Conservation (phyloP, 2,797 vertebrate species). For the Scarus forsteni region DNA sequence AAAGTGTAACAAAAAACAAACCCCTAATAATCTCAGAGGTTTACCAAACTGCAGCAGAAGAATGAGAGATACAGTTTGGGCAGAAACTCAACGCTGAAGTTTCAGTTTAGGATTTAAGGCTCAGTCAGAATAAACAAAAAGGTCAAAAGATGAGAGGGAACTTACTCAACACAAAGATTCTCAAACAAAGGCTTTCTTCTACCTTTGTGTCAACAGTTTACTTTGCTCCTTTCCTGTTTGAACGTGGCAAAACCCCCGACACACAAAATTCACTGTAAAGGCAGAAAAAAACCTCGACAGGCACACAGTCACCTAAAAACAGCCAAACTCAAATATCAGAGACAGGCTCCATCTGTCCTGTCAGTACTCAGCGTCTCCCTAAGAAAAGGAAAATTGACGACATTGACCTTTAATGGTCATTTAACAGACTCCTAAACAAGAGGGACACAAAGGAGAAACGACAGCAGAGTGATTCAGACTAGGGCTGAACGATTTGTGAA, state of each 20-base stretch:
- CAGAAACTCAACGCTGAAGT: too few relatives aligned
- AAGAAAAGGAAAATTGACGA: slow-evolving; percentile 1
- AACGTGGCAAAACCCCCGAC: neutral
- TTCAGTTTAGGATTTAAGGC: neutral
- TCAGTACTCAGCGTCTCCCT: neutral
- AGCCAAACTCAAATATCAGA: too few relatives aligned
- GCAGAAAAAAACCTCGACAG: neutral
- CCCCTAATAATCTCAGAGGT: neutral
- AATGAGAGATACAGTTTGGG: neutral
- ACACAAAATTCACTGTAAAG: neutral
- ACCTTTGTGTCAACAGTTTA: slow-evolving; percentile 4
- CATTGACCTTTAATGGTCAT: slow-evolving; percentile 14
- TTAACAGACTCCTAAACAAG: neutral
- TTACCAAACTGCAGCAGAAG: neutral
- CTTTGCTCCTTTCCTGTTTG: slow-evolving; percentile 22
- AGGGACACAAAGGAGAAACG: neutral
- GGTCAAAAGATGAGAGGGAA: neutral
- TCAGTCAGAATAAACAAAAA: neutral
- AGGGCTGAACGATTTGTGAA: too few relatives aligned
- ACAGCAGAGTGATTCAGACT: neutral
- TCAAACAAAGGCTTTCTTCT: neutral
- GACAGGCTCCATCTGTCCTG: neutral
- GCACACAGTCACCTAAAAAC: too few relatives aligned
- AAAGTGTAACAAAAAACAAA: too few relatives aligned
- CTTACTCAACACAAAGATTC: too few relatives aligned